Conservation (phyloP, 53 echinoderm and acorn worm genomes). For the Patiria pectinifera region DNA sequence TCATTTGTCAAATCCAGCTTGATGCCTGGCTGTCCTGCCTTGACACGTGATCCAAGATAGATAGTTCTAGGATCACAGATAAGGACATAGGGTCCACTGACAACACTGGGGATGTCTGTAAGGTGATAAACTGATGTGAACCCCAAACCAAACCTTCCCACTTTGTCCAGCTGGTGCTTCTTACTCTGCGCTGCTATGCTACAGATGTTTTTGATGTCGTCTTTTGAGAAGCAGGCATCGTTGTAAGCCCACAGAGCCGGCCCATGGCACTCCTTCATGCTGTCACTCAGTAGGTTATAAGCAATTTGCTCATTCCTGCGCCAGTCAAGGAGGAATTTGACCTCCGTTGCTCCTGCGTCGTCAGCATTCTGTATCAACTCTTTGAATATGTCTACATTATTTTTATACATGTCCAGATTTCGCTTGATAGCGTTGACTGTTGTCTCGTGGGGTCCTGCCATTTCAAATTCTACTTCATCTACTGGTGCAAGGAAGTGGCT, state of each 20-base stretch:
- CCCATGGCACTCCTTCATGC: constrained; percentile 89
- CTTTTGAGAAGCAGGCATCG: constrained; percentile 80
- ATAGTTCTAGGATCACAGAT: constrained; percentile 89
- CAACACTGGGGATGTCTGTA: constrained; percentile 91
- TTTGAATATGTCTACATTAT: constrained; percentile 69
- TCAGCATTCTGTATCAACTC: constrained; percentile 98
- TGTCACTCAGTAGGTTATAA: constrained; percentile 66
- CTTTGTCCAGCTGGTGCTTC: constrained; percentile 72
- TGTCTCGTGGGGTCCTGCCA: constrained; percentile 62
- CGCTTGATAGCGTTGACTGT: constrained; percentile 62
- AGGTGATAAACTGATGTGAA: constrained; percentile 95
- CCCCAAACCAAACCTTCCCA: constrained; percentile 92
- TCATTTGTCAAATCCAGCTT: constrained; percentile 65
- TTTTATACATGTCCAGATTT: constrained; percentile 66
- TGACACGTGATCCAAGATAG: constrained; percentile 69
- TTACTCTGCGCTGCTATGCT: constrained; percentile 83
- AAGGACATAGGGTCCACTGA: constrained; percentile 72
- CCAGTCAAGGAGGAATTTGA: constrained; percentile 88
- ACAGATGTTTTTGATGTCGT: constrained; percentile 85
- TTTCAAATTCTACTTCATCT: constrained; percentile 53
- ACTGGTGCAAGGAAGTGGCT: constrained; percentile 64
- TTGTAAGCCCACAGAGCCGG: constrained; percentile 93
- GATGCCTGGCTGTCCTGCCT: constrained; percentile 73
- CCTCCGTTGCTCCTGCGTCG: constrained; percentile 88
- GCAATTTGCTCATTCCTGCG: constrained; percentile 65